A percentile compares a stretch with the other conserved stretches of the same genome.
Conservation (phyloP, 1,140 invertebrate species). For the Apis cerana region DNA sequence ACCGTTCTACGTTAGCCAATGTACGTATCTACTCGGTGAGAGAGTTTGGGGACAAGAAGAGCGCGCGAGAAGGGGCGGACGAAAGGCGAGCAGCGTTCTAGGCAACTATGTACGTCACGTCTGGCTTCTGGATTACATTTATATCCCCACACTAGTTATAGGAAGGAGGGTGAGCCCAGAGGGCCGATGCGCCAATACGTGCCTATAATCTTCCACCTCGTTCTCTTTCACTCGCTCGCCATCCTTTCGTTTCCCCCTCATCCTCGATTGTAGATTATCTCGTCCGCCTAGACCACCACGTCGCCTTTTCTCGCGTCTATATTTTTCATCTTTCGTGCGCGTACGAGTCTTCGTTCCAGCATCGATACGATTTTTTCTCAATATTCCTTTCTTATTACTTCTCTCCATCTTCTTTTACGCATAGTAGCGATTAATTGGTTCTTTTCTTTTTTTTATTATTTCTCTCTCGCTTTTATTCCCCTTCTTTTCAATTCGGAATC, state of each 20-base stretch:
- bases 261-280: constrained; percentile 34
- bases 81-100: constrained; percentile 50
- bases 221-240: constrained; percentile 51
- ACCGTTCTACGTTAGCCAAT: not conserved
- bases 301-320: not conserved
- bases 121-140: constrained; percentile 78
- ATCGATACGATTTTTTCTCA: not conserved
- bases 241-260: not conserved
- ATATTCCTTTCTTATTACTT: constrained; percentile 2
- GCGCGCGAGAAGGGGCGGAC: constrained; percentile 39
- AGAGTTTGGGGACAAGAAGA: constrained; percentile 24
- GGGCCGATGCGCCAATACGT: constrained; percentile 78
- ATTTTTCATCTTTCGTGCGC: not conserved
- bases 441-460: not conserved
- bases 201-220: constrained; percentile 74
- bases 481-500: no score
- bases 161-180: constrained; percentile 58
- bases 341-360: not conserved
- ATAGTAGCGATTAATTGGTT: no score
- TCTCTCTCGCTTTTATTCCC: no score
- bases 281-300: not conserved
- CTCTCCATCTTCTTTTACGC: not conserved
- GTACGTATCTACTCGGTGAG: constrained; percentile 10
- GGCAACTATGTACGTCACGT: constrained; percentile 76
- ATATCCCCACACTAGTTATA: constrained; percentile 64